Base-by-base conservation (phyloP, 2,888 invertebrate species). In the Poecilus cupreus region DNA sequence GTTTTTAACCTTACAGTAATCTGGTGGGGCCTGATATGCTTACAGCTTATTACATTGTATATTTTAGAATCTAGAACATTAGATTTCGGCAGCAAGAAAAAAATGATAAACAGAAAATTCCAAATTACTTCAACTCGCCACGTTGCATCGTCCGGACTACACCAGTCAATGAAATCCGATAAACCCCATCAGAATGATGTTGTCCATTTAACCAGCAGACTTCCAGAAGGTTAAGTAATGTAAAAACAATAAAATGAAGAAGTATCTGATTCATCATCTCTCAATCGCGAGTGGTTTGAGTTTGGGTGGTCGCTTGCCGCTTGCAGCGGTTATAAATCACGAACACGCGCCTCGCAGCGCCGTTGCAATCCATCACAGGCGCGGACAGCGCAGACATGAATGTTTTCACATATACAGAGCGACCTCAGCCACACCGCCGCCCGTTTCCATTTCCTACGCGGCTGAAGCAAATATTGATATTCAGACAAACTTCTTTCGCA, bases 401-500 rank as follows among this genome's bases (percentile, higher is more conserved):
- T 79, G 79, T 79, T 68, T 70, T 79, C 79, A 79, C 70, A 80
- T 72, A 72, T 54, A 57, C 49, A 68, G 13, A 24, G 49, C 49
- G 11, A 13, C 60, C 26, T 60, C 51, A 51, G 13, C n/a, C 43
- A 43, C 43, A 32, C 51, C 51, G 8, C 20, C 18, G 11, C 18
- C 37, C 64, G 64, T 32, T 68, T 68, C 64, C 64, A 68, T 68
- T 68, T 68, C 43, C 72, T 46, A 20, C 43, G 22, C 20, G 51
- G n/a, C 32, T 70, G 37, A 72, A 72, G 72, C 80, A 80, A 80
- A 80, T 80, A 80, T 80, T 80, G 80, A 80, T 80, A 80, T 80
- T 80, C 80, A 80, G 72, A 80, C 80, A 80, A 72, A 80, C 80
- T 80, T 80, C 80, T 72, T 72, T 70, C 57, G 51, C 18, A 18